Evolutionary conservation across 2,113 vertebrate species (phyloP), one percentile per base, ranked within the genome.

Genomic region (Channa argus): DNA sequence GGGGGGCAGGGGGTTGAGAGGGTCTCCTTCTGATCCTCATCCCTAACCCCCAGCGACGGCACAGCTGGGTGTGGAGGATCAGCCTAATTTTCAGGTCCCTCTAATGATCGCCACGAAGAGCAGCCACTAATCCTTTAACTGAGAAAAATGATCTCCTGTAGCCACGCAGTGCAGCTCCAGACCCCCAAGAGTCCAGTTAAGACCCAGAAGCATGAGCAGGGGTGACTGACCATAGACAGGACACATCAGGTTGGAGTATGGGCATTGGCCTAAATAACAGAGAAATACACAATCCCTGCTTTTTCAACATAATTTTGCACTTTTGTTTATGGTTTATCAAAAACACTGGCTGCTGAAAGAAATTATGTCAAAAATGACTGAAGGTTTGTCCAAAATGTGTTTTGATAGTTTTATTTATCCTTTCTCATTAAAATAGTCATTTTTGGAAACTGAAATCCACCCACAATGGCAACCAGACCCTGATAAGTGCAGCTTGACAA

Each of bases 1-100:
- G 61, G 46, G 56, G 15, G 69, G 12, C n/a, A 34, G 45, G 15
- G 41, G 46, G 68, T 24, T 24, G 64, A 59, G 39, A 59, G 82
- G 78, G 65, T 71, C 71, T 78, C 84, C 77, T 74, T 87, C 83
- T 89, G 84, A 85, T 86, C 82, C 74, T 51, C 5, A 74, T 76
- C 82, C 85, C 82, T 83, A 80, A 87, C 88, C 82, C 89, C 82
- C 86, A 75, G 79, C 74, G 62, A 88, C 85, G 70, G 84, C 92
- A 88, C 91, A 92, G 92, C 90, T 91, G 90, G 92, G 77, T 53
- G 69, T 70, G 60, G 77, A 76, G 89, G 92, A 92, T 92, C 92
- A 91, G 90, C 74, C 93, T 92, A 92, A 93, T 94, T 93, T 92
- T 73, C 87, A 77, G 89, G 86, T 86, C 88, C 77, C 66, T 88